A percentile compares a stretch with the other conserved stretches of the same genome.
phyloP scores from a whole-genome alignment of 2,113 vertebrate species.

The Ceyx margarethae region DNA sequence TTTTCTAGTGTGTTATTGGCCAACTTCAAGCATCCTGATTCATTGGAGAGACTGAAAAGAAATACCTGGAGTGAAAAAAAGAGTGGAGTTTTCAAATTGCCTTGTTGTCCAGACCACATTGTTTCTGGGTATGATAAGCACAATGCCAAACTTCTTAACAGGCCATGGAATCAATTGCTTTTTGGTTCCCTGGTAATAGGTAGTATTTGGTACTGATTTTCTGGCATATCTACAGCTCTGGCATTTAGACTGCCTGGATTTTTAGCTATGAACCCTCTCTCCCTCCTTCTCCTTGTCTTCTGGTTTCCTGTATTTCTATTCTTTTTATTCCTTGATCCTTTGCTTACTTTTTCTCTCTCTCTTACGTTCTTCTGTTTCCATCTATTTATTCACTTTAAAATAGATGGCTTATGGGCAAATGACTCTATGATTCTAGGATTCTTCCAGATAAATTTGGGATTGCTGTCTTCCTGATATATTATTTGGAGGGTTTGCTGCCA shows the following conservation, averaged over 20 bases:
- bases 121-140: neutral
- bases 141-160: neutral
- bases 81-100: neutral
- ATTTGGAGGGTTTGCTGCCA: neutral
- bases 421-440: neutral
- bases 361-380: neutral
- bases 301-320: fast-evolving
- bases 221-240: neutral
- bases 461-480: neutral
- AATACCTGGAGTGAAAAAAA: neutral
- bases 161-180: neutral
- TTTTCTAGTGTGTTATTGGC: neutral
- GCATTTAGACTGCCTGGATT: neutral
- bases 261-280: fast-evolving
- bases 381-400: neutral
- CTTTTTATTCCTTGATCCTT: neutral
- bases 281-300: fast-evolving
- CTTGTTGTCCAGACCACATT: neutral
- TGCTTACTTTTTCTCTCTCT: neutral
- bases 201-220: neutral
- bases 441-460: neutral
- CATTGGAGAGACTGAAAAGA: neutral
- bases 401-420: neutral
- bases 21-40: fast-evolving
- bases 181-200: neutral